Evolutionary conservation across 1,140 invertebrate species (phyloP).

Genomic region (Oryzaephilus surinamensis): DNA sequence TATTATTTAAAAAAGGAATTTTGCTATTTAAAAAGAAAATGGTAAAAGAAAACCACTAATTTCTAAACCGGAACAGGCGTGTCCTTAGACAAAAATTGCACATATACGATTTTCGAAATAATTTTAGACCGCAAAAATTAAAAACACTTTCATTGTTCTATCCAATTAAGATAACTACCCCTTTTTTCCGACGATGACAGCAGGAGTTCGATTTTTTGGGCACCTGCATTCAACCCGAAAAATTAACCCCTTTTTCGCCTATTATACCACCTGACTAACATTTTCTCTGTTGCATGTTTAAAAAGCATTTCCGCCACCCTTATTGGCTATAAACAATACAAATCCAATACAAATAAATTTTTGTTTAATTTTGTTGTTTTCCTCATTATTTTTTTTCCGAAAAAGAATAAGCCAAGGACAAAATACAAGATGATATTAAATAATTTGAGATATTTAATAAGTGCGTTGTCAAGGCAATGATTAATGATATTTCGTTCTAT

Average conservation of each 20-base stretch:
- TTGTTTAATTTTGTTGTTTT: neutral
- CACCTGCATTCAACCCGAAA: slow-evolving; percentile 8
- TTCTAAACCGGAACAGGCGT: too few species aligned
- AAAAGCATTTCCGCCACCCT: slow-evolving; percentile 3
- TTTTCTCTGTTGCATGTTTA: slow-evolving; percentile 1
- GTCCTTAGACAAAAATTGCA: too few species aligned
- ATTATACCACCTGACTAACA: slow-evolving; percentile 12
- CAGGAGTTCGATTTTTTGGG: slow-evolving; percentile 7
- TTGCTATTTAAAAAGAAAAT: too few species aligned
- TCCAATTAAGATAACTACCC: neutral
- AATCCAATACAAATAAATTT: slow-evolving; percentile 1
- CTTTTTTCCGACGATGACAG: slow-evolving; percentile 7
- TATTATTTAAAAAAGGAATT: too few species aligned
- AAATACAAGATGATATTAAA: neutral
- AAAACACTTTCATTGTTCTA: neutral
- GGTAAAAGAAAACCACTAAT: too few species aligned
- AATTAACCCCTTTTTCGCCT: slow-evolving; percentile 11
- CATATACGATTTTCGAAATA: neutral
- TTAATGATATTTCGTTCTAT: too few species aligned
- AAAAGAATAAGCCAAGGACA: neutral
- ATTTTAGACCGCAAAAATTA: neutral
- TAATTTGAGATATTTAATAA: too few species aligned
- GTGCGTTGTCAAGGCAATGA: too few species aligned
- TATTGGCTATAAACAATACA: slow-evolving; percentile 2
- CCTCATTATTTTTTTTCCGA: neutral